These are phyloP conservation scores for Otolemur garnettii DNA, from an alignment of 2,113 vertebrate species.

Conservation along the genomic window DNA sequence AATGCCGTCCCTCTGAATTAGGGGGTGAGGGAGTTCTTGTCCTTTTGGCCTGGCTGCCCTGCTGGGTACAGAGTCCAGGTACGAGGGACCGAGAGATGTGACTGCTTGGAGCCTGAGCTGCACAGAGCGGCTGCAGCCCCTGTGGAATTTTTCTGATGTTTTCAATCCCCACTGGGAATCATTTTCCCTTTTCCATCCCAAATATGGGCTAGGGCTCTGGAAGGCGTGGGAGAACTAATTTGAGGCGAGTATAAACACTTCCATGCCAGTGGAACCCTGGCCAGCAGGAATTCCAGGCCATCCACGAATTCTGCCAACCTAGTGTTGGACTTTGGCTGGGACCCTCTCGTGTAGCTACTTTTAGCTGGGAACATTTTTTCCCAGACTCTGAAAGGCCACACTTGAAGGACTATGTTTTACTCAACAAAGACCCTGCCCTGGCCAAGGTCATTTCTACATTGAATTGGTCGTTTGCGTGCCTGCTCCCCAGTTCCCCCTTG, in stretches of 20 bases:
- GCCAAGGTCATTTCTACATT: background rate
- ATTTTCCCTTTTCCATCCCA: conserved; percentile 87
- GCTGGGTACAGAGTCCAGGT: background rate
- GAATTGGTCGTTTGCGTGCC: background rate
- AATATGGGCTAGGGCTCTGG: conserved; percentile 84
- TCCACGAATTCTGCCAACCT: conserved; percentile 81
- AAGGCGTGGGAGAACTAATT: conserved; percentile 80
- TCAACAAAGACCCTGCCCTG: conserved; percentile 44
- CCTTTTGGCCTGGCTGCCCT: background rate
- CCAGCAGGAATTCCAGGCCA: conserved; percentile 76
- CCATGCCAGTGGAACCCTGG: conserved; percentile 79
- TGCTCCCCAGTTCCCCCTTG: background rate
- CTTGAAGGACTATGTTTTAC: background rate
- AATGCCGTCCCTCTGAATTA: background rate
- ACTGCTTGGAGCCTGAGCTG: background rate
- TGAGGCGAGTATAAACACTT: conserved; percentile 80
- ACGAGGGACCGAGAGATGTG: background rate
- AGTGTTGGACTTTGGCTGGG: conserved; percentile 83
- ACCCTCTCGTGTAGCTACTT: conserved; percentile 87
- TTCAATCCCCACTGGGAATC: conserved; percentile 59
- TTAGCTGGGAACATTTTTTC: conserved; percentile 88
- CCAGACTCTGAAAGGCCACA: conserved; percentile 70
- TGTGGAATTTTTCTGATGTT: conserved; percentile 75
- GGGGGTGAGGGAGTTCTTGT: background rate
- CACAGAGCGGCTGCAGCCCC: background rate